Conservation (phyloP, 2,797 vertebrate genomes). For the Spondyliosoma cantharus region DNA sequence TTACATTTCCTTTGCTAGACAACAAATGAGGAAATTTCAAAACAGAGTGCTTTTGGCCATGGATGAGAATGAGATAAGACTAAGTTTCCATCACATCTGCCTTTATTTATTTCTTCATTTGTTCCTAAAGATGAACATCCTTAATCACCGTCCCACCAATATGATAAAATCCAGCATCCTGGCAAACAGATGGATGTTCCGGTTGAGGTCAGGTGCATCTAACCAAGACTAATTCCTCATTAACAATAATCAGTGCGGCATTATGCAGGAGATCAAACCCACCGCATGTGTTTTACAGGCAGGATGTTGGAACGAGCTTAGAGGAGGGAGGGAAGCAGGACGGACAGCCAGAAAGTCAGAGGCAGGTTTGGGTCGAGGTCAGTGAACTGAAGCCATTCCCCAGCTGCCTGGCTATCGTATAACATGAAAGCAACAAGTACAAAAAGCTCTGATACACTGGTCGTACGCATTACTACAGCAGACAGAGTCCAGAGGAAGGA, state of each 20-base stretch:
- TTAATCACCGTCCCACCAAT: constrained; percentile 24
- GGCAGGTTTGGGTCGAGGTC: constrained; percentile 48
- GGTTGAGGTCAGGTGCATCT: constrained; percentile 41
- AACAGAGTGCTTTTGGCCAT: constrained; percentile 21
- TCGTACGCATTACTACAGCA: constrained; percentile 4
- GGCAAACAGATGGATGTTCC: constrained; percentile 53
- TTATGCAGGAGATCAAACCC: constrained; percentile 55
- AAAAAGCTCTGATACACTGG: constrained; percentile 41
- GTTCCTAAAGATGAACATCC: constrained; percentile 49
- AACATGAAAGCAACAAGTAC: constrained; percentile 66
- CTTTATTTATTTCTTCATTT: constrained; percentile 60
- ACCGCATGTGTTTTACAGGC: constrained; percentile 54
- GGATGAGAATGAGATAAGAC: constrained; percentile 53
- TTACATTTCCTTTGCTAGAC: constrained; percentile 8
- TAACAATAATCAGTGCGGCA: constrained; percentile 65
- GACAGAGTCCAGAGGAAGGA: constrained; percentile 18
- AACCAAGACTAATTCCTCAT: constrained; percentile 65
- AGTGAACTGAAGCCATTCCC: constrained; percentile 67
- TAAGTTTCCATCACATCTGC: constrained; percentile 45
- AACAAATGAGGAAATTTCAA: constrained; percentile 16
- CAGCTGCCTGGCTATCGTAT: constrained; percentile 69
- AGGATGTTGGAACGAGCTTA: constrained; percentile 38
- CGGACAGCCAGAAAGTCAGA: constrained; percentile 18
- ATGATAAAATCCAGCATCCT: constrained; percentile 48
- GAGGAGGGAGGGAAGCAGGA: constrained; percentile 22